Evolutionary conservation across 2,888 invertebrate species (phyloP).

Genomic region (Venusia cambrica): DNA sequence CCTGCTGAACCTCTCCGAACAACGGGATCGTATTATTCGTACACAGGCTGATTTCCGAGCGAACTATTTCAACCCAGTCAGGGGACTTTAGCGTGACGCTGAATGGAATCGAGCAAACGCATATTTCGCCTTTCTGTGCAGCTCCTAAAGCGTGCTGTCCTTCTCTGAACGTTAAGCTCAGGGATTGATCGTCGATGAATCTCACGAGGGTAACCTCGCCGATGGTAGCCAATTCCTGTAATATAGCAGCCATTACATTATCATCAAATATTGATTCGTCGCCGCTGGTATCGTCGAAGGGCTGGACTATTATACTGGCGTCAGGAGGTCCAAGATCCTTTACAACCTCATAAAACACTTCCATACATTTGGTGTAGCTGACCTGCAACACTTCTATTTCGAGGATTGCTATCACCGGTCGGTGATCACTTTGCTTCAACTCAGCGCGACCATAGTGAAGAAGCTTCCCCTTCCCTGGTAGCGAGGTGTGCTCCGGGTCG

Average conservation of each 20-base stretch:
- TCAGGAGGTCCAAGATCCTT: slow-evolving; percentile 96
- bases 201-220: slow-evolving; percentile 95
- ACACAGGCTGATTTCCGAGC: slow-evolving; percentile 91
- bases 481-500: slow-evolving; percentile 83
- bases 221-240: slow-evolving; percentile 90
- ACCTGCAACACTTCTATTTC: slow-evolving; percentile 93
- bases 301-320: slow-evolving; percentile 91
- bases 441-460: slow-evolving; percentile 96
- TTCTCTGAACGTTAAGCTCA: slow-evolving; percentile 96
- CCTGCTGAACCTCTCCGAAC: slow-evolving; percentile 68
- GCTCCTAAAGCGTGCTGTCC: slow-evolving; percentile 93
- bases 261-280: slow-evolving; percentile 88
- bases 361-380: slow-evolving; percentile 87
- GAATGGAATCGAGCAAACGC: slow-evolving; percentile 84
- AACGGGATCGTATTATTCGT: slow-evolving; percentile 92
- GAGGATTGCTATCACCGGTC: slow-evolving; percentile 95
- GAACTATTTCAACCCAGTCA: slow-evolving; percentile 91
- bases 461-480: slow-evolving; percentile 89
- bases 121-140: slow-evolving; percentile 76
- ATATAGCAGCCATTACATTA: slow-evolving; percentile 87
- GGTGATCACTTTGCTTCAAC: slow-evolving; percentile 97
- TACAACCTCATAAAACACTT: slow-evolving; percentile 92
- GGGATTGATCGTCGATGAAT: slow-evolving; percentile 89
- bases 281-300: slow-evolving; percentile 54
- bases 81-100: slow-evolving; percentile 89